Percentiles rank a stretch among this genome's conserved stretches.
Evolutionary conservation across 2,113 vertebrate genomes (phyloP).

Genomic region (Syngnathus floridae): DNA sequence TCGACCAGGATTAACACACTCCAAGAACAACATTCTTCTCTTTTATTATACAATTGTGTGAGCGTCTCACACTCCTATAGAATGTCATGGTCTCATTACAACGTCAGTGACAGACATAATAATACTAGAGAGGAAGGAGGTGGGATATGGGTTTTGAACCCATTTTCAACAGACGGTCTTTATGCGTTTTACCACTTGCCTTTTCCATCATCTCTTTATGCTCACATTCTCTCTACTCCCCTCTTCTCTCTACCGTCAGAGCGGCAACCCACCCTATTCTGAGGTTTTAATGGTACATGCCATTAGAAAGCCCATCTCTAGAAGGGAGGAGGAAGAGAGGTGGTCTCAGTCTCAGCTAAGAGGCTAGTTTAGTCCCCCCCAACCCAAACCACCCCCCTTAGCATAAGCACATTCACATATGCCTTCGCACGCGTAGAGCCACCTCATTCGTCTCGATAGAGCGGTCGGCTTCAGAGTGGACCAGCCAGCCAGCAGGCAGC

Average conservation of each 20-base stretch:
- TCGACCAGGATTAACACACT: slow-evolving; percentile 31
- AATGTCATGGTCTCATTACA: background rate
- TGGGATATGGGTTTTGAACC: background rate
- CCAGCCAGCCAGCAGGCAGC: slow-evolving; percentile 28
- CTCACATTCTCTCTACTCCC: slow-evolving; percentile 19
- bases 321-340: slow-evolving; percentile 68
- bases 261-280: slow-evolving; percentile 76
- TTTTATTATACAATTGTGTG: slow-evolving; percentile 8
- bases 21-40: slow-evolving; percentile 21
- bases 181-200: background rate
- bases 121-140: background rate
- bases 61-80: slow-evolving; percentile 3
- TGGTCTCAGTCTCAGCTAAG: slow-evolving; percentile 70
- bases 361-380: slow-evolving; percentile 67
- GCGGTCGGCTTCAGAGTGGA: slow-evolving; percentile 34
- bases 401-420: slow-evolving; percentile 78
- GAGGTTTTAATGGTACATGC: slow-evolving; percentile 80
- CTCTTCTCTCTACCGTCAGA: slow-evolving; percentile 24
- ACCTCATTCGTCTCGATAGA: slow-evolving; percentile 44
- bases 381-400: background rate
- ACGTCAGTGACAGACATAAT: background rate
- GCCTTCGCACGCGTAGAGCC: slow-evolving; percentile 66
- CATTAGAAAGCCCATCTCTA: slow-evolving; percentile 73
- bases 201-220: background rate
- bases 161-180: background rate